These are phyloP conservation scores for Dipus sagitta DNA, from an alignment of 2,797 vertebrate genomes.

Conservation along the genomic window DNA sequence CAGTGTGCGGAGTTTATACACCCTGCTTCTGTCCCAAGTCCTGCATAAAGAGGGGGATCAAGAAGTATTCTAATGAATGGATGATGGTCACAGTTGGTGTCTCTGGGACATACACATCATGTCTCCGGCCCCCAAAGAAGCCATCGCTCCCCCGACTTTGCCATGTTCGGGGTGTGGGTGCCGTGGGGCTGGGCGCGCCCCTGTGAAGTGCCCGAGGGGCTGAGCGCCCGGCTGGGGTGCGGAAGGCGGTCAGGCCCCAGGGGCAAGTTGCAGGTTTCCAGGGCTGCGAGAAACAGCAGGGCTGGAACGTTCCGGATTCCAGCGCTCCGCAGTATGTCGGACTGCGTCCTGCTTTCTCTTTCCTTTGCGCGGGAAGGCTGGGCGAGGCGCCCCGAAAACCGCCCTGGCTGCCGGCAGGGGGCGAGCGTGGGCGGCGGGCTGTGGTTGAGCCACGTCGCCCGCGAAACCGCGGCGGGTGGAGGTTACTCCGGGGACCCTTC, in stretches of 20 bases:
- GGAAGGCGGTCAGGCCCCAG: background rate
- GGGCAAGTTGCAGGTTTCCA: background rate
- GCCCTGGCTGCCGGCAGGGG: slow-evolving; percentile 73
- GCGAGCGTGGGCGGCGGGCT: slow-evolving; percentile 46
- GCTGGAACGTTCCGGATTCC: background rate
- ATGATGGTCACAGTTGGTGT: background rate
- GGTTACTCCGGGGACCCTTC: background rate
- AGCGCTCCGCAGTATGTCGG: background rate
- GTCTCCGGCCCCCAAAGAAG: background rate
- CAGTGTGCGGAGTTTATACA: background rate
- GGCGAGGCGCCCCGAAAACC: background rate
- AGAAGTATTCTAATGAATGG: background rate
- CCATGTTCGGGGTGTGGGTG: background rate
- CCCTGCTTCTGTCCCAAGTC: background rate
- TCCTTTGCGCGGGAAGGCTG: background rate
- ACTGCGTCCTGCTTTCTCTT: background rate
- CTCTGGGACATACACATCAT: background rate
- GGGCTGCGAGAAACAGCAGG: background rate
- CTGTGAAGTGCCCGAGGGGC: background rate
- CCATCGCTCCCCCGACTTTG: background rate
- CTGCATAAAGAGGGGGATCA: background rate
- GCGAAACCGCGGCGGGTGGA: background rate
- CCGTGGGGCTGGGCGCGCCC: fast-evolving
- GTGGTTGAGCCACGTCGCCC: background rate
- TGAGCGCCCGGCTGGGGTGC: background rate